phyloP scores from a whole-genome alignment of 2,797 vertebrate species.

The Pangasius krempfi region DNA sequence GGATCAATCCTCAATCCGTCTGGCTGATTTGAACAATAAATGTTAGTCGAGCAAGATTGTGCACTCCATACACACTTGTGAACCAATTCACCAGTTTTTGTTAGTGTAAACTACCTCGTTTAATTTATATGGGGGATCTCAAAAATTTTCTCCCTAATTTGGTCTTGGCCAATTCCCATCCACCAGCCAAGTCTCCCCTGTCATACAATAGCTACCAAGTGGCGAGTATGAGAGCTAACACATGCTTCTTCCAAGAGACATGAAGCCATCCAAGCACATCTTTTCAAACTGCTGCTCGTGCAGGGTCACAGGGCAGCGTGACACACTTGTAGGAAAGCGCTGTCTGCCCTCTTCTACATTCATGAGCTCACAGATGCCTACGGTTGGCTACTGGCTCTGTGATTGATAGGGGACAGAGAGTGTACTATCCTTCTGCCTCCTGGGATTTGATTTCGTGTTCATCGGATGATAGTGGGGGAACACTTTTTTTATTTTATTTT shows the following conservation, averaged over 20 bases:
- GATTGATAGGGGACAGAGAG: not conserved
- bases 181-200: not conserved
- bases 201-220: not conserved
- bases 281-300: not conserved
- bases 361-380: not conserved
- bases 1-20: not conserved
- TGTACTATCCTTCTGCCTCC: not conserved
- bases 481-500: no score
- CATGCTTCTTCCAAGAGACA: not conserved
- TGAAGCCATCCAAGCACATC: not conserved
- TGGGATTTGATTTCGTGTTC: not conserved
- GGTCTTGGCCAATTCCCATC: not conserved
- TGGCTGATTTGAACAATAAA: not conserved
- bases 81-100: not conserved
- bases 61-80: not conserved
- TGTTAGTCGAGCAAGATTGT: not conserved
- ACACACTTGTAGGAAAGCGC: not conserved
- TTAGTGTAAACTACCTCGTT: no score
- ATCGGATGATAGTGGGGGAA: not conserved
- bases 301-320: not conserved
- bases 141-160: not conserved
- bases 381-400: not conserved
- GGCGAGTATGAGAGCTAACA: not conserved
- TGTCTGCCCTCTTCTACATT: not conserved
- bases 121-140: not conserved